Evolutionary conservation across 2,113 vertebrate genomes (phyloP).

Genomic region (Natator depressus): DNA sequence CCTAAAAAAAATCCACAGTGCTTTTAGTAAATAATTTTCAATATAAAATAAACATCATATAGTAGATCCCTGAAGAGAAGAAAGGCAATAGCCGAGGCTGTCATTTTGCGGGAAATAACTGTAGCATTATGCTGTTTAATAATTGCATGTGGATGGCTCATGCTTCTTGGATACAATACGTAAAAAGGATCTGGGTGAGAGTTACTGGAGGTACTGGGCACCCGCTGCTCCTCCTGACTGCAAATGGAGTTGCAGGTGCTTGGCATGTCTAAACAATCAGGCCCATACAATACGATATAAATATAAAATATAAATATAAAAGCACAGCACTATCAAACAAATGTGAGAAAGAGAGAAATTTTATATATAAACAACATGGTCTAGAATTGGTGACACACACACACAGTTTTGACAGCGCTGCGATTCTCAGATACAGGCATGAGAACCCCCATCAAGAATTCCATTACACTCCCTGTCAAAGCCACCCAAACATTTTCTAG

Average conservation of each 20-base stretch:
- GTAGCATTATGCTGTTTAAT: not conserved
- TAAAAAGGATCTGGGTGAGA: not conserved
- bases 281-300: not conserved
- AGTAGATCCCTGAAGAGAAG: not conserved
- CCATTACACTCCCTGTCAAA: not conserved
- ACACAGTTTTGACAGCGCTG: not conserved
- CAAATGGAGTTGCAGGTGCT: not conserved
- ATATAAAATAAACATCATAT: not conserved
- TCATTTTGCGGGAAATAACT: not conserved
- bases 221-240: not conserved
- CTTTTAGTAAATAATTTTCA: not conserved
- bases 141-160: not conserved
- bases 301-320: too few relatives aligned
- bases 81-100: not conserved
- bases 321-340: not conserved
- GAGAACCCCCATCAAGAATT: not conserved
- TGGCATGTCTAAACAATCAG: not conserved
- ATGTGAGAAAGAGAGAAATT: too few relatives aligned
- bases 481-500: not conserved
- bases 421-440: not conserved
- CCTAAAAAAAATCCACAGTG: conserved; percentile 75
- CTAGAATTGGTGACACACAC: not conserved
- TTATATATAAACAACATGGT: not conserved
- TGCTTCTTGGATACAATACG: not conserved
- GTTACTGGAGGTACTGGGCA: not conserved